phyloP scores from a whole-genome alignment of 2,113 vertebrate genomes.

The Mola mola region DNA sequence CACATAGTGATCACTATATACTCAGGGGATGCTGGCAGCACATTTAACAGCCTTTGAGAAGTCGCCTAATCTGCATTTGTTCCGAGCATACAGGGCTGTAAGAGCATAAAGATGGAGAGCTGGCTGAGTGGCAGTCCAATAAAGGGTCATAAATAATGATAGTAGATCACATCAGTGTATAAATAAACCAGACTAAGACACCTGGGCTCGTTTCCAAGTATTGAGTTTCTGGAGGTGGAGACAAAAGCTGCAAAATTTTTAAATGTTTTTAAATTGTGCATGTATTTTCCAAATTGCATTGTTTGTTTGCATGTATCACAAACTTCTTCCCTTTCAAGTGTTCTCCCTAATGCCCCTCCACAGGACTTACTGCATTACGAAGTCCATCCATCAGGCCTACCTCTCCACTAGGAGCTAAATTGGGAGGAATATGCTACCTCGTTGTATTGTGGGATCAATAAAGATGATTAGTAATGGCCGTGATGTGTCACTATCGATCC shows the following conservation, averaged over 20 bases:
- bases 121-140: conserved; percentile 11
- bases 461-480: conserved; percentile 20
- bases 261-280: not conserved
- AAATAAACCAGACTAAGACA: conserved; percentile 29
- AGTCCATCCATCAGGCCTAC: conserved; percentile 20
- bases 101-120: not conserved
- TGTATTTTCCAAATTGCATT: not conserved
- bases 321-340: not conserved
- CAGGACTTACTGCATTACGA: conserved; percentile 20
- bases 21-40: not conserved
- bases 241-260: conserved; percentile 4
- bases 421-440: conserved; percentile 12
- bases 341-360: conserved; percentile 20
- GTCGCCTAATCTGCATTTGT: conserved; percentile 30
- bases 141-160: conserved; percentile 29
- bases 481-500: conserved; percentile 40
- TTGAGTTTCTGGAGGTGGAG: conserved; percentile 2
- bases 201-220: conserved; percentile 25
- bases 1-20: conserved; percentile 3
- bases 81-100: conserved; percentile 2
- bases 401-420: conserved; percentile 8
- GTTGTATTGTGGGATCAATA: conserved; percentile 34
- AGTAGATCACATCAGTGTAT: conserved; percentile 35
- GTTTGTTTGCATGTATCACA: not conserved
- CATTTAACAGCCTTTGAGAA: conserved; percentile 14